Base-by-base conservation (phyloP, 2,113 vertebrate genomes). In the Lonchura striata region DNA sequence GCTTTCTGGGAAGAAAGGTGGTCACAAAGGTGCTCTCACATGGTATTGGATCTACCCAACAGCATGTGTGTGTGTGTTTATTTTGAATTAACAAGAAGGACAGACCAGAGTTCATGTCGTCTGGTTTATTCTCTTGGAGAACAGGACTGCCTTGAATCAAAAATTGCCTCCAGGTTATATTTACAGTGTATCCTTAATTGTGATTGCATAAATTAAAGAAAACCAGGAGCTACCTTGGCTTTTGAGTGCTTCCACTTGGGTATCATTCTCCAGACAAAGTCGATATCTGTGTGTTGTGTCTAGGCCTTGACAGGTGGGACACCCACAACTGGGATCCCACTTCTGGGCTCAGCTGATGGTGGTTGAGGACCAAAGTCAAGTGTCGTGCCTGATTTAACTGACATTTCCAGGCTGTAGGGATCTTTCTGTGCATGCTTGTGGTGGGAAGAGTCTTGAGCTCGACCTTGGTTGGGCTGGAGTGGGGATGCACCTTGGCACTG, bases 281-380 rank as follows among this genome's bases (percentile, higher is more conserved):
- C 0, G 0, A 1, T 24, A 16, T 46, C 33, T 1, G 0, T 25
- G 42, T 15, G 15, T 44, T 0, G 1, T 37, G 83, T 41, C 61
- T 23, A 8, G 1, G 12, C 41, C 1, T 2, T 9, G 5, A 8
- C 11, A 13, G 56, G 33, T 39, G 46, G 54, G 64, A 71, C 44
- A 39, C 54, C n/a, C 3, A 3, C 1, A 2, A 7, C 37, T 37
- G 61, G 47, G 42, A 37, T 65, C 7, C 2, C 7, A 1, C 27
- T 77, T 49, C 28, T 3, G 20, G 31, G 27, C 66, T 71, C 42
- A 8, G 42, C 14, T 7, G 0, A 24, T 13, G 9, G 66, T 10
- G 0, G 2, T 2, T 69, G 70, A 59, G 24, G 60, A 47, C 30
- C 15, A 3, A 33, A 47, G 20, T 25, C 1, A 18, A 0, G 0